Base-by-base conservation (phyloP, 2,797 vertebrate genomes). In the Bothrops alternatus region DNA sequence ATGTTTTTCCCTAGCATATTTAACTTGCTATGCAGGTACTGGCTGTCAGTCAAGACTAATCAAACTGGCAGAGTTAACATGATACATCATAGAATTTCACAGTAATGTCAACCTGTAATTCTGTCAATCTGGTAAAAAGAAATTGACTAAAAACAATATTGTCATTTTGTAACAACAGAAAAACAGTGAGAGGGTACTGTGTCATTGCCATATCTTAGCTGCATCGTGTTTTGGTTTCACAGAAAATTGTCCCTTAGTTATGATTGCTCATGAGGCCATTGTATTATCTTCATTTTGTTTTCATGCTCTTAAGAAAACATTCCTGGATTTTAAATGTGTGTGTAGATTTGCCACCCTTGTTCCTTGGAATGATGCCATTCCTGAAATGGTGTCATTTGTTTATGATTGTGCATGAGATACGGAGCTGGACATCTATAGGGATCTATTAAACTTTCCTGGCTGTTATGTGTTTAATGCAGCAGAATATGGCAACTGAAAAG, bases 51-150 rank as follows among this genome's bases (percentile, higher is more conserved):
- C 97, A 98, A 96, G 96, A 90, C 97, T 98, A 98, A 98, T 98
- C 97, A 98, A 97, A 98, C 96, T 97, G 96, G 97, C 97, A 96
- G 94, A 94, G 95, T 97, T 97, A 97, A 97, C 97, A 96, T 97
- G 97, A 97, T 97, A 97, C 95, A 96, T 97, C 97, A 97, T 97
- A 97, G 97, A 97, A 97, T 97, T 97, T 98, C 97, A 97, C 97
- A 97, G 97, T 96, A 97, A 97, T 97, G 97, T 98, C 98, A 98
- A 97, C 97, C 97, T 98, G 96, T 97, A 97, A 97, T 97, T 97
- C 97, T 97, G 97, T 98, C 98, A 98, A 90, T 97, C 97, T 97
- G 96, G 96, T 97, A 96, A 96, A 97, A 95, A 95, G 95, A 97
- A 97, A 95, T 92, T 93, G 96, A 96, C 96, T 97, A 96, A 97